A percentile compares a stretch with the other conserved stretches of the same genome.
phyloP scores from a whole-genome alignment of 2,888 invertebrate species.

The Troides aeacus region DNA sequence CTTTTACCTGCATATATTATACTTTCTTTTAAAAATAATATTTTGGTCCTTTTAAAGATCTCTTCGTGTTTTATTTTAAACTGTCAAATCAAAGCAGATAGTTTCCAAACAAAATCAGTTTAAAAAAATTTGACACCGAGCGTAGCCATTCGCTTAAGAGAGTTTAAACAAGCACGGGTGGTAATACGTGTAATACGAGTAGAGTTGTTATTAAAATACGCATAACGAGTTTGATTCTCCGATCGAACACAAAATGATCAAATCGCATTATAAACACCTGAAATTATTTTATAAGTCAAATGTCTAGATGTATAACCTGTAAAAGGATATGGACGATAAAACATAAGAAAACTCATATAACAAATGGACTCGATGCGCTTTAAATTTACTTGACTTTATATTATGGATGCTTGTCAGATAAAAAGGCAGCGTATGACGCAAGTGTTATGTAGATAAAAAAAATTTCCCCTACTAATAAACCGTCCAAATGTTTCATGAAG shows the following conservation, averaged over 20 bases:
- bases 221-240: background rate
- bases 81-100: background rate
- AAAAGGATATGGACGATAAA: background rate
- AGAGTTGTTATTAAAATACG: background rate
- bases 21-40: too few species aligned
- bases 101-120: background rate
- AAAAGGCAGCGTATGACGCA: constrained; percentile 20
- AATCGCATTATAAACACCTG: background rate
- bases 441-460: constrained; percentile 31
- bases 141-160: background rate
- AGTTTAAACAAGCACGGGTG: background rate
- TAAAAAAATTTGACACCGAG: background rate
- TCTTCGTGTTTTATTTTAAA: background rate
- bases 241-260: background rate
- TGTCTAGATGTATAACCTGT: background rate
- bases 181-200: constrained; percentile 4
- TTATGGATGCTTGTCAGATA: constrained; percentile 16
- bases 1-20: too few species aligned
- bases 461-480: constrained; percentile 35
- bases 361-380: constrained; percentile 18
- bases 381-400: constrained; percentile 14
- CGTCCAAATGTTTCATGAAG: constrained; percentile 33
- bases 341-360: constrained; percentile 8
- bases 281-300: background rate
- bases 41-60: too few species aligned